Evolutionary conservation across 2,888 invertebrate species (phyloP), one percentile per base, ranked within the genome.

Genomic region (Geotrupes spiniger): DNA sequence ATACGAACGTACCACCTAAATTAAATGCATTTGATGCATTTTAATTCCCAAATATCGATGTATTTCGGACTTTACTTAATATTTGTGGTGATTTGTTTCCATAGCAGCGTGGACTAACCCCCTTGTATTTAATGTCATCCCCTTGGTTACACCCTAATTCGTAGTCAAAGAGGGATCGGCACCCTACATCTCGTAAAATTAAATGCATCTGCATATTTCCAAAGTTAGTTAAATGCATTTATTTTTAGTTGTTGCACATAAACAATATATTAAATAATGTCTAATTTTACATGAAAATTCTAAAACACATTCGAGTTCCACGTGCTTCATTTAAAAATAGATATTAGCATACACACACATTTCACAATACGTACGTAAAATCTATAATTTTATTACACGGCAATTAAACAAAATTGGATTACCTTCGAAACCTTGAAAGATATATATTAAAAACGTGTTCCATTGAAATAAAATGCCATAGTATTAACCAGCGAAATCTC

Each of bases 401-500:
- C 21, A 4, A 21, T 21, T 21, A 21, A n/a, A 21, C 21, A 21
- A 21, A 21, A 21, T 4, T 21, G 3, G 21, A 21, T 21, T 21
- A 6, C 15, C 12, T 11, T 26, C 15, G 41, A 15, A 41, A 41
- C 36, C n/a, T n/a, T 16, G 15, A 41, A 27, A 41, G 25, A 15
- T 16, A 28, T 27, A 12, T 26, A 27, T 15, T n/a, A 36, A 27
- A 27, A 40, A 25, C 21, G 25, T 38, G 15, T 12, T 33, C 33
- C 8, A 33, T 33, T 33, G 2, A 33, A 33, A 33, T 33, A 15
- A 33, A n/a, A 33, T 15, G 33, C 14, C 11, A 27, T 21, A 21
- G 6, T 27, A 40, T 40, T 11, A 40, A 40, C 26, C 36, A 44
- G 45, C 42, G 28, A 46, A 36, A 46, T 43, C 42, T 49, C 45